Base-by-base conservation (phyloP, 1,140 invertebrate species). In the Lordiphosa mommai region DNA sequence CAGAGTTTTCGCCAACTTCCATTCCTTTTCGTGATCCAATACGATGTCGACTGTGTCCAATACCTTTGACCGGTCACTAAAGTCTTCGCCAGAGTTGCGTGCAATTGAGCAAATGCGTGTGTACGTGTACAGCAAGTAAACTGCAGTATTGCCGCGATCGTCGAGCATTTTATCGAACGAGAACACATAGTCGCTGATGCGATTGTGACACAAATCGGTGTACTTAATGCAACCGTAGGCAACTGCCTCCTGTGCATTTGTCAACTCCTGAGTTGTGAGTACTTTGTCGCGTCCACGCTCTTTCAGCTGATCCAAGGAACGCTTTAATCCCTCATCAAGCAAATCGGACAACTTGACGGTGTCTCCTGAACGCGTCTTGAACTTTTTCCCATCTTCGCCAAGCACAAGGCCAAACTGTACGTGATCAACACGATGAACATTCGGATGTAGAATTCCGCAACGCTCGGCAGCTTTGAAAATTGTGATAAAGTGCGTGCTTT, bases 161-260 rank as follows among this genome's bases (percentile, higher is more conserved):
- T 99, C 98, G 27, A 99, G 91, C 99, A 99, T 99, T 92, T 96
- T 98, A 86, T 99, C 98, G 91, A 99, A 99, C 0, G 98, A 99
- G 90, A 99, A 99, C 5, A 99, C 92, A 86, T 99, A 99, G 88
- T 99, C 98, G 88, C 96, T 95, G 49, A 93, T 94, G 50, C 97
- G 92, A 88, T 98, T 98, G 74, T 99, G 97, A 7, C 94, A 95
- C 13, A 99, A 90, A 92, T 99, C 99, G 3, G 98, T 95, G 89
- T 99, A 99, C 89, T 99, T 99, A 38, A 99, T 99, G 80, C 99
- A 99, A 2, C 98, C 97, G 89, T 98, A 99, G 0, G 98, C 98
- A 0, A 99, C 93, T 1, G 97, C 93, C 90, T 97, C 93, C 88
- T 97, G 94, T 1, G 97, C 98, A 36, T 90, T 89, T 66, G 93